phyloP scores from a whole-genome alignment of 2,113 vertebrate species.

The Grammomys surdaster region DNA sequence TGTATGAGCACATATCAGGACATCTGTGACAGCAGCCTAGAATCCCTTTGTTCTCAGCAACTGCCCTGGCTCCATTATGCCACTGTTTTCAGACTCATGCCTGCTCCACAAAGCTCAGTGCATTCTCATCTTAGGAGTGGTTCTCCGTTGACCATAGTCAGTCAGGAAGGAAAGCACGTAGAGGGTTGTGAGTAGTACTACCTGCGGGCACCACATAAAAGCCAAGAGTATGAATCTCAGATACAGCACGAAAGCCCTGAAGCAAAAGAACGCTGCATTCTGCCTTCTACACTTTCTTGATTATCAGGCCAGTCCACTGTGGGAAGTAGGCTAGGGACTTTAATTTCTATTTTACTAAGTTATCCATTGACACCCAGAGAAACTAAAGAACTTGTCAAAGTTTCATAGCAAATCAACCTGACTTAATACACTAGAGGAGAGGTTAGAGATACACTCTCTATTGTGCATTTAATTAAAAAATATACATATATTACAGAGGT shows the following conservation, averaged over 20 bases:
- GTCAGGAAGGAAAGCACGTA: neutral
- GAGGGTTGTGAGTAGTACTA: constrained; percentile 16
- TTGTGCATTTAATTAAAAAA: constrained; percentile 57
- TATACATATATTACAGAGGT: neutral
- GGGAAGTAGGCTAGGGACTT: neutral
- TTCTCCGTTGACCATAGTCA: constrained; percentile 27
- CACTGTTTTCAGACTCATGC: constrained; percentile 6
- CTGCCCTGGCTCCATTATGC: neutral
- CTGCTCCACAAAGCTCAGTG: neutral
- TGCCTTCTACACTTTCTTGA: constrained; percentile 29
- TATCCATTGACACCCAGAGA: constrained; percentile 42
- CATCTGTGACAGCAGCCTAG: constrained; percentile 37
- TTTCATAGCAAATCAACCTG: constrained; percentile 17
- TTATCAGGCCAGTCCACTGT: constrained; percentile 48
- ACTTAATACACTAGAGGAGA: neutral
- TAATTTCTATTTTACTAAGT: constrained; percentile 62
- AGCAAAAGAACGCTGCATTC: constrained; percentile 35
- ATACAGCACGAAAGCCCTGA: constrained; percentile 15
- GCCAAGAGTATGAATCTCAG: constrained; percentile 49
- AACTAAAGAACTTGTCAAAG: constrained; percentile 44
- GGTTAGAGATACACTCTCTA: constrained; percentile 32
- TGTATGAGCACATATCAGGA: neutral
- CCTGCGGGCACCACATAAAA: constrained; percentile 33
- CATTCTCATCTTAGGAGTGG: neutral
- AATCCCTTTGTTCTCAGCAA: constrained; percentile 33